Evolutionary conservation across 2,888 invertebrate genomes (phyloP), one percentile per base, ranked within the genome.

Genomic region (Brachypalpus laphriformis): DNA sequence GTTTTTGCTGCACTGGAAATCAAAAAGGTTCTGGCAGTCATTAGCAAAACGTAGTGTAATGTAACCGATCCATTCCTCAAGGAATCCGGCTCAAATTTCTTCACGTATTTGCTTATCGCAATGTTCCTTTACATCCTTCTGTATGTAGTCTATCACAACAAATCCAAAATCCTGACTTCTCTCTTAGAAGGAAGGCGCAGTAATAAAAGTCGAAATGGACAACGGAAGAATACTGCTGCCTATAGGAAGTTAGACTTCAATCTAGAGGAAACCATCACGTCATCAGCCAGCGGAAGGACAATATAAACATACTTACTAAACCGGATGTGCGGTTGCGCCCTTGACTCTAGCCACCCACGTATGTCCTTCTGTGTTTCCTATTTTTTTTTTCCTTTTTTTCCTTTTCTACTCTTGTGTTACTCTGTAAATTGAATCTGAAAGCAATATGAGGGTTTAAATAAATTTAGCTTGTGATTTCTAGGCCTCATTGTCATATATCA

Each of bases 161-260:
- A 95, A 89, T 94, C 95, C 88, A 95, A 95, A 94, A 93, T 95
- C 77, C 89, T 95, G 75, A 95, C 95, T 0, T 92, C 95, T 76
- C 91, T 94, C 56, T 90, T 95, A 40, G 95, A 95, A 91, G 95
- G 95, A 20, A 91, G 94, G 18, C 88, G 88, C 59, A 86, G 74
- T 14, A 87, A 76, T 57, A 88, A 71, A 28, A 87, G 83, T 22
- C 87, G 87, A 75, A 88, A 89, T 72, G 91, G 91, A 57, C 90
- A 89, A 89, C 92, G 95, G 82, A 94, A 94, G 47, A 94, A 94
- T 88, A 94, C 94, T 2, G 94, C 94, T 0, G 94, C 93, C 88
- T 95, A 95, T 89, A 93, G 94, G 71, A 95, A 95, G 89, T 91
- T 95, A 72, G 95, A 95, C 89, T 94, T 94, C 87, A 95, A 94